A percentile compares a stretch with the other conserved stretches of the same genome.
These are phyloP conservation scores for Calameuta filiformis DNA, from an alignment of 2,888 invertebrate genomes.

Conservation along the genomic window DNA sequence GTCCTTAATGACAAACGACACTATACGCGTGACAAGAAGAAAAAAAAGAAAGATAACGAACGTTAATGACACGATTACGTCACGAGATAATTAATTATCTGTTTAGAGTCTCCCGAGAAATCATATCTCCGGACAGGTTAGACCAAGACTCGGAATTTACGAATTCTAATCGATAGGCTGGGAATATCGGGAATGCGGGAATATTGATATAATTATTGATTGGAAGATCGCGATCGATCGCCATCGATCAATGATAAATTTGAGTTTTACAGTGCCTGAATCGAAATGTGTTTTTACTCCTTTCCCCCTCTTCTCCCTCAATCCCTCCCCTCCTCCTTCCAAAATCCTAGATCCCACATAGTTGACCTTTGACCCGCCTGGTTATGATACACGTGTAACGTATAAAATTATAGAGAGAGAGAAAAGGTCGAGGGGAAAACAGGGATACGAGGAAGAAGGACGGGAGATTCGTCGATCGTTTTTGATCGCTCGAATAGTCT, in stretches of 20 bases:
- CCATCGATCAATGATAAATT: neutral
- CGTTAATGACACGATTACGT: neutral
- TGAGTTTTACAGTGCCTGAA: slow-evolving; percentile 45
- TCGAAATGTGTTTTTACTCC: slow-evolving; percentile 30
- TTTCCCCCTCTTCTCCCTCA: neutral
- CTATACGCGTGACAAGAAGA: neutral
- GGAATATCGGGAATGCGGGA: neutral
- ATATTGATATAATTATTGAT: neutral
- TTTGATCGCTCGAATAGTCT: neutral
- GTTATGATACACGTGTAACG: neutral
- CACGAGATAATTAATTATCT: neutral
- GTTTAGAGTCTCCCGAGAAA: neutral
- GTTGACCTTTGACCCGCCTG: neutral
- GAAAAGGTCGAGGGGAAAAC: neutral
- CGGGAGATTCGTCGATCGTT: neutral
- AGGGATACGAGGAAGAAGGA: neutral
- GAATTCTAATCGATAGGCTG: neutral
- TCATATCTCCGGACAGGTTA: neutral
- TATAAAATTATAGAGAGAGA: neutral
- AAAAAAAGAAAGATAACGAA: neutral
- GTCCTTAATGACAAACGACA: neutral
- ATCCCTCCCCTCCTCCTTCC: neutral
- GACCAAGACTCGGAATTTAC: neutral
- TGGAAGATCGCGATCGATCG: neutral
- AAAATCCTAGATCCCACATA: neutral